Conservation (phyloP, 2,113 vertebrate genomes). For the Coturnix japonica region DNA sequence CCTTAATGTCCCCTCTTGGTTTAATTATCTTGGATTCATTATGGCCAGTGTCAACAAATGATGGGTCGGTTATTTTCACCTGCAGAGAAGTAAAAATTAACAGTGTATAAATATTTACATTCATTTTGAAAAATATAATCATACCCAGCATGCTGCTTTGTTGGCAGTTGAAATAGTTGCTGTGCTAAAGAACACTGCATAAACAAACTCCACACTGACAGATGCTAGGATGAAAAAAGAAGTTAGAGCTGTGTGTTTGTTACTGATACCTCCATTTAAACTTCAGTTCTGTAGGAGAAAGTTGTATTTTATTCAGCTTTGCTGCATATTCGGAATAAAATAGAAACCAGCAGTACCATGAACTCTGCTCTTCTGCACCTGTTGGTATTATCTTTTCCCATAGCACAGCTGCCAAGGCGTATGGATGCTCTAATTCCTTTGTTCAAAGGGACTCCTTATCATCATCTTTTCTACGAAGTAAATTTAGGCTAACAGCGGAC, state of each 20-base stretch:
- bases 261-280: not conserved
- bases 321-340: not conserved
- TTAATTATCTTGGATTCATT: not conserved
- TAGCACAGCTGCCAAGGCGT: not conserved
- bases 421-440: slow-evolving; percentile 20
- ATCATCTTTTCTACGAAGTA: slow-evolving; percentile 4
- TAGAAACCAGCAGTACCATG: not conserved
- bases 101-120: not conserved
- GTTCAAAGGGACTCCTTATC: slow-evolving; percentile 18
- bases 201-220: not conserved
- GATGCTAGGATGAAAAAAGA: not conserved
- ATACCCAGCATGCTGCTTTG: not conserved
- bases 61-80: not conserved
- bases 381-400: not conserved
- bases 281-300: not conserved
- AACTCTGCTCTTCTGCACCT: slow-evolving; percentile 14
- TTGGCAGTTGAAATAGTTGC: not conserved
- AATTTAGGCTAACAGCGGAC: slow-evolving; percentile 18
- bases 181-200: not conserved
- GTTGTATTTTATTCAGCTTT: not conserved
- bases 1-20: not conserved
- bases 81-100: not conserved
- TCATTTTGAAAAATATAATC: not conserved
- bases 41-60: not conserved
- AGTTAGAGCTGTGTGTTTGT: not conserved